Conservation (phyloP, 1,140 invertebrate genomes). For the Pseudoatta argentina region DNA sequence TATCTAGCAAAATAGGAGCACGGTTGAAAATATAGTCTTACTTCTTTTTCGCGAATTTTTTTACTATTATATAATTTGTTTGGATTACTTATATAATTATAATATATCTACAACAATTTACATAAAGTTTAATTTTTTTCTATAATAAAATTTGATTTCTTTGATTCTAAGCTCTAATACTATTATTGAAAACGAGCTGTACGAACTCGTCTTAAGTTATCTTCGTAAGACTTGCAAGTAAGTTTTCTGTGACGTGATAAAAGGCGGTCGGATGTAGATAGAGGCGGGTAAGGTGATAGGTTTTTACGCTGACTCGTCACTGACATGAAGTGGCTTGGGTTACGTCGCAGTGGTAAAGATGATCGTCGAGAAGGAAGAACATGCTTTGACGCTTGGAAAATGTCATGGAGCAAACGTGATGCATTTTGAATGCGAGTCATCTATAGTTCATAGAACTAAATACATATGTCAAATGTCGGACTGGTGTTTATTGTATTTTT, state of each 20-base stretch:
- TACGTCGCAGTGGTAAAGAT: conserved; percentile 56
- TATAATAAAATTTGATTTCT: not conserved
- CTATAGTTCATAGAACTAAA: conserved; percentile 4
- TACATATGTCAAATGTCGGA: not conserved
- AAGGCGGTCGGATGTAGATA: conserved; percentile 55
- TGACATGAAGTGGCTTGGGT: conserved; percentile 61
- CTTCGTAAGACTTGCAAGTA: not conserved
- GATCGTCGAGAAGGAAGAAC: conserved; percentile 53
- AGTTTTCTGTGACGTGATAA: conserved; percentile 51
- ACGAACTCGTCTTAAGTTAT: conserved; percentile 22
- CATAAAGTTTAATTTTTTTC: not conserved
- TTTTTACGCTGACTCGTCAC: conserved; percentile 64
- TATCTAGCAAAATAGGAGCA: not conserved
- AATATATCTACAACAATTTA: not conserved
- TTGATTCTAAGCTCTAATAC: not conserved
- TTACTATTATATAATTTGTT: not conserved
- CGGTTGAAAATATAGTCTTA: not conserved
- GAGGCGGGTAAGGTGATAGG: conserved; percentile 59
- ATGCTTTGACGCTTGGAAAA: conserved; percentile 56
- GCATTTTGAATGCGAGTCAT: conserved; percentile 43
- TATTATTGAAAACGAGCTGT: not conserved
- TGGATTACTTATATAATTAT: not conserved
- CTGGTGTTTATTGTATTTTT: not conserved
- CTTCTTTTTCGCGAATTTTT: not conserved
- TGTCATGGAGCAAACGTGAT: conserved; percentile 51